Evolutionary conservation across 2,113 vertebrate genomes (phyloP).

Genomic region (Anser cygnoides): DNA sequence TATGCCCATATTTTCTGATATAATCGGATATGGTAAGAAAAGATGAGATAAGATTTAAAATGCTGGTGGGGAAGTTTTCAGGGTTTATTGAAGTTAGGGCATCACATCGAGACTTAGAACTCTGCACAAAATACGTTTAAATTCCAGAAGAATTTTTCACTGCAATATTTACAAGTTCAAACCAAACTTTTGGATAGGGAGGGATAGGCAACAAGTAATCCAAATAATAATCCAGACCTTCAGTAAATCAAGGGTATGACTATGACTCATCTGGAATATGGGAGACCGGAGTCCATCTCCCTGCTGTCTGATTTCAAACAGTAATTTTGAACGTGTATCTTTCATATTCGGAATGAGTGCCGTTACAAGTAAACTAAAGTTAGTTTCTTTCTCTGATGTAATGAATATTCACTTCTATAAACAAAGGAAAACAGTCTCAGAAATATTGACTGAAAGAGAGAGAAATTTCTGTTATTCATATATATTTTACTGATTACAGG

Average conservation of each 20-base stretch:
- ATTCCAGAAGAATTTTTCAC: neutral
- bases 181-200: neutral
- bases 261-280: neutral
- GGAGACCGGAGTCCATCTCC: neutral
- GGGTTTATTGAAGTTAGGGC: accelerated
- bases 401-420: neutral
- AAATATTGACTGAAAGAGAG: neutral
- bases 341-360: neutral
- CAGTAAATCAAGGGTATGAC: neutral
- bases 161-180: neutral
- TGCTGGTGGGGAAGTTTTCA: neutral
- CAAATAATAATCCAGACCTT: neutral
- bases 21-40: neutral
- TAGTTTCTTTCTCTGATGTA: neutral
- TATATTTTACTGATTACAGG: neutral
- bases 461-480: neutral
- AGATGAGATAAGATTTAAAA: neutral
- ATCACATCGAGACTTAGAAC: neutral
- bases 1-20: neutral
- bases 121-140: neutral
- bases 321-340: neutral
- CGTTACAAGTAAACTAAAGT: neutral
- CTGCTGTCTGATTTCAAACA: neutral
- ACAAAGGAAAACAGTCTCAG: neutral
- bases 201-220: neutral